Conservation (phyloP, 2,888 invertebrate genomes). For the Acanthococcus lagerstroemiae region DNA sequence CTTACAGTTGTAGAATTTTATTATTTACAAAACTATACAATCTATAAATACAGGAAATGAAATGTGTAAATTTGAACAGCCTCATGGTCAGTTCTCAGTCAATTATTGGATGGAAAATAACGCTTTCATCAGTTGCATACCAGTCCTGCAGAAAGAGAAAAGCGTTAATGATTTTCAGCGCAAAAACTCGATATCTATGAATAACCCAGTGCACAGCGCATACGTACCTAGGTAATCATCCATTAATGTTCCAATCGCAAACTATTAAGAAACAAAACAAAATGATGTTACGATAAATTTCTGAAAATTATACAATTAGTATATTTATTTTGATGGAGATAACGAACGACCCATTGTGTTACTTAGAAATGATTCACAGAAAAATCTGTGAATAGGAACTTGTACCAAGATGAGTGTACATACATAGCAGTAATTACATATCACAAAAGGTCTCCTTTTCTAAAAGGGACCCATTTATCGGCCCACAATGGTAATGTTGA, state of each 20-base stretch:
- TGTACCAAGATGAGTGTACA: too few species aligned
- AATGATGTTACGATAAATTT: too few species aligned
- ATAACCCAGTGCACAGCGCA: not conserved
- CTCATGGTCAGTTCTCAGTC: not conserved
- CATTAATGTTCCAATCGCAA: conserved; percentile 98
- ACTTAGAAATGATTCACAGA: not conserved
- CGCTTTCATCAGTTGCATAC: not conserved
- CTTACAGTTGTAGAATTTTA: too few species aligned
- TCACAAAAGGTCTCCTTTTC: too few species aligned
- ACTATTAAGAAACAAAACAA: conserved; percentile 54
- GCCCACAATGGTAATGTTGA: too few species aligned
- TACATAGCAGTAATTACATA: too few species aligned
- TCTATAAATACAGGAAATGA: not conserved
- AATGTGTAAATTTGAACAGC: not conserved
- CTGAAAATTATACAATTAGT: too few species aligned
- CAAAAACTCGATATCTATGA: not conserved
- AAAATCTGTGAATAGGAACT: not conserved
- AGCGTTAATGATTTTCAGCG: not conserved
- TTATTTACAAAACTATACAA: too few species aligned
- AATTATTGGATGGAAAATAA: not conserved
- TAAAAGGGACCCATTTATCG: too few species aligned
- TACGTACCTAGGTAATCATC: conserved; percentile 82
- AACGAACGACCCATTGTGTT: not conserved
- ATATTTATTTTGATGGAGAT: not conserved
- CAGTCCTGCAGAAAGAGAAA: conserved; percentile 1